Base-by-base conservation (phyloP, 1,140 invertebrate genomes). In the Aradophagus sp. region DNA sequence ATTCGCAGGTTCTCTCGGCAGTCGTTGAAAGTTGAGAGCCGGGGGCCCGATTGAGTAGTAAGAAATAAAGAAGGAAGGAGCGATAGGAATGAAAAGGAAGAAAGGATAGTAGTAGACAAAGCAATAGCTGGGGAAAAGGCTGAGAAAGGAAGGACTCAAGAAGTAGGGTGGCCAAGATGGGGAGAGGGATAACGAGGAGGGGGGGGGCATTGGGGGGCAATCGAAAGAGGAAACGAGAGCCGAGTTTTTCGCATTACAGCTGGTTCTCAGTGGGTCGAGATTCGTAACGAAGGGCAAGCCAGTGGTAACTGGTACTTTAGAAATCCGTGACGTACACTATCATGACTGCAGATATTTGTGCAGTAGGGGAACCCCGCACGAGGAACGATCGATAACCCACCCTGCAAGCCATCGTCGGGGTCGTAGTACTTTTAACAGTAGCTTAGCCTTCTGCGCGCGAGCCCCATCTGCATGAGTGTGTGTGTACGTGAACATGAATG, bases 331-430 rank as follows among this genome's bases (percentile, higher is more conserved):
- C 70, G 70, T 73, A 48, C 45, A 68, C 58, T 73, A 63, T 73
- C 63, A 63, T 56, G 70, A 77, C 74, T 77, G 76, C 74, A 63
- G 75, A 78, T 78, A 77, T 80, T 73, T 67, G 67, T 77, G 65
- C 61, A 66, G 68, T 56, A 66, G 70, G 71, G 50, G 69, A 71
- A 52, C 59, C 56, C 56, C 66, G 58, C 50, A 20, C 68, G 48
- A 56, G 47, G 52, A 36, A 58, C 65, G 73, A 80, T 80, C 78
- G 77, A 80, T 80, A 80, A 76, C 74, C 77, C 70, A 71, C 66
- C 72, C 67, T 74, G 65, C 56, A 72, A 74, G 47, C 42, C 62
- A 56, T 58, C 56, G 48, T 73, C 58, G 74, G 71, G 74, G 74
- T 76, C 71, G 71, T 74, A 76, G 74, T 48, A 73, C 74, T 70